Evolutionary conservation across 2,797 vertebrate species (phyloP).

Genomic region (Sebastes hubbsi): DNA sequence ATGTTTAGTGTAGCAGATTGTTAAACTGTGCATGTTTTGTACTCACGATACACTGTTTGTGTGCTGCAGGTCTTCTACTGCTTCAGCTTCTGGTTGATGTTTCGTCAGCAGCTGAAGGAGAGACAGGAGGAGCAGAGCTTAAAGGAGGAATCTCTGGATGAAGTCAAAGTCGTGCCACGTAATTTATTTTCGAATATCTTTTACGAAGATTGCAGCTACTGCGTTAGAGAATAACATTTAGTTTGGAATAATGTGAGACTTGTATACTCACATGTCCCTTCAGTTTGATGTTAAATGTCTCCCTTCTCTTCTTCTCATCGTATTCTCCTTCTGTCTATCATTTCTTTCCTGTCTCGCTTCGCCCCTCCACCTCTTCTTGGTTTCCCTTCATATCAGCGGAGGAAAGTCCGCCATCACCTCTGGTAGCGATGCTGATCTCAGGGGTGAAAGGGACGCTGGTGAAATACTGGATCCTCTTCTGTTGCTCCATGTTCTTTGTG

Average conservation of each 20-base stretch:
- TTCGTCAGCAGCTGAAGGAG: conserved; percentile 82
- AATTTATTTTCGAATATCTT: conserved; percentile 6
- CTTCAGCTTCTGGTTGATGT: conserved; percentile 84
- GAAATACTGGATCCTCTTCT: conserved; percentile 85
- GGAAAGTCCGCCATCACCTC: conserved; percentile 57
- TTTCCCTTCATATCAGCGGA: conserved; percentile 54
- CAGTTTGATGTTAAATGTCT: neutral
- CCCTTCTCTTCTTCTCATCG: neutral
- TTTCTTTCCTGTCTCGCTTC: neutral
- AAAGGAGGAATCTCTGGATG: conserved; percentile 60
- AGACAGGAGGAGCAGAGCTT: conserved; percentile 48
- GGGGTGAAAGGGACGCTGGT: conserved; percentile 75
- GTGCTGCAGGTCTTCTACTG: conserved; percentile 78
- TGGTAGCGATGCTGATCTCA: conserved; percentile 75
- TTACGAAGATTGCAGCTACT: neutral
- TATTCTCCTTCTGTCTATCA: neutral
- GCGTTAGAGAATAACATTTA: neutral
- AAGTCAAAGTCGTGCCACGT: conserved; percentile 56
- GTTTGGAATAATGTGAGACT: neutral
- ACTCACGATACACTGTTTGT: neutral
- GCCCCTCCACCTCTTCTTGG: neutral
- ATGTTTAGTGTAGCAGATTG: neutral
- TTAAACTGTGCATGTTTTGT: conserved; percentile 5
- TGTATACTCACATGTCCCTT: neutral
- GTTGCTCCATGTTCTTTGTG: conserved; percentile 83